Conservation (phyloP, 2,797 vertebrate genomes). For the Trichosurus vulpecula region DNA sequence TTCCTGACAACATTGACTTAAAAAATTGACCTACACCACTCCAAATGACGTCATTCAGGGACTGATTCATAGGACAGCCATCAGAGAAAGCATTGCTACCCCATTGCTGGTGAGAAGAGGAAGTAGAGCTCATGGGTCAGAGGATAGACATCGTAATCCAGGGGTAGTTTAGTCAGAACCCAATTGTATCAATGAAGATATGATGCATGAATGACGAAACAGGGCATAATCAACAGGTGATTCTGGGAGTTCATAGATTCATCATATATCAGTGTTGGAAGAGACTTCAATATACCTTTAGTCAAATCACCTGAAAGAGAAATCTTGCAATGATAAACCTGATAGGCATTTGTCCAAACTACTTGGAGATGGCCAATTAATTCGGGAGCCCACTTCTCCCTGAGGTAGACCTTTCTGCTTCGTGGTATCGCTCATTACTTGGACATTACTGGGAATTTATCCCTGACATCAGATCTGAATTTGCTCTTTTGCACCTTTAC, state of each 20-base stretch:
- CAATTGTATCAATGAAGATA: not conserved
- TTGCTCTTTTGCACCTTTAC: not conserved
- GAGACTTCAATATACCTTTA: not conserved
- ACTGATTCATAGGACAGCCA: not conserved
- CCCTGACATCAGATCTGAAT: not conserved
- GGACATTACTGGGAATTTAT: not conserved
- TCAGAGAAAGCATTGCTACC: not conserved
- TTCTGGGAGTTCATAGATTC: not conserved
- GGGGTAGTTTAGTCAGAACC: not conserved
- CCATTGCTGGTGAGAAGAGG: not conserved
- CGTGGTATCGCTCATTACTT: not conserved
- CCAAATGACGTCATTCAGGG: not conserved
- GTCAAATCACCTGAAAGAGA: not conserved
- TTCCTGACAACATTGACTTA: slow-evolving; percentile 4
- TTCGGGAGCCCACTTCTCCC: not conserved
- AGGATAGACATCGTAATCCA: not conserved
- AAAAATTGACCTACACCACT: not conserved
- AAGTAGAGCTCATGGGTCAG: not conserved
- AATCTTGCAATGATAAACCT: too few species aligned
- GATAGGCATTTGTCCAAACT: not conserved
- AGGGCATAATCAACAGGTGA: not conserved
- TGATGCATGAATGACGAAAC: not conserved
- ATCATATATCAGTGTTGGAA: not conserved
- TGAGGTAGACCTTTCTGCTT: not conserved
- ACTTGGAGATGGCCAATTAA: not conserved